Evolutionary conservation across 2,888 invertebrate species (phyloP).

Genomic region (Andrena fulva): DNA sequence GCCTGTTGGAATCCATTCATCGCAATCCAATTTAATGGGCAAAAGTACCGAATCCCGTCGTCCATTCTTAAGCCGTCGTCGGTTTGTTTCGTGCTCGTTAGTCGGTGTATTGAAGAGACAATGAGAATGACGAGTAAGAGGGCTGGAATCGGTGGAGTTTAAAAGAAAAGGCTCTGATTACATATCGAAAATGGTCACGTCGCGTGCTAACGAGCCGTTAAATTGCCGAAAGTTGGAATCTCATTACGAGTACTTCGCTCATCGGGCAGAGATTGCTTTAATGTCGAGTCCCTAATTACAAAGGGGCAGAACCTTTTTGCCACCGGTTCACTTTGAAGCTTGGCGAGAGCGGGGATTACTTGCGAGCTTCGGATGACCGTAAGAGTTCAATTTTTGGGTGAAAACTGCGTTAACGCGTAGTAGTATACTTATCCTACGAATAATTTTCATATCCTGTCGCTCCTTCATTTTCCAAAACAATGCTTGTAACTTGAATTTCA

Average conservation of each 20-base stretch:
- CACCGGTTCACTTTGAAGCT: background rate
- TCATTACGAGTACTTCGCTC: conserved; percentile 13
- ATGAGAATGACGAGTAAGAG: conserved; percentile 10
- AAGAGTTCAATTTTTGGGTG: background rate
- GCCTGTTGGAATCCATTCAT: conserved; percentile 2
- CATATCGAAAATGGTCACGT: background rate
- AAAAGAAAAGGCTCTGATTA: conserved; percentile 5
- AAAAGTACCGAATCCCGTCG: conserved; percentile 25
- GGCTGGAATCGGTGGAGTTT: background rate
- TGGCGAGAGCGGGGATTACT: background rate
- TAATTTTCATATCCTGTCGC: too few relatives aligned
- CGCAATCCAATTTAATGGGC: conserved; percentile 31
- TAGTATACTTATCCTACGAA: too few relatives aligned
- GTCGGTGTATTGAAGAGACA: conserved; percentile 11
- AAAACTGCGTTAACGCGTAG: background rate
- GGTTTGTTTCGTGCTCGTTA: conserved; percentile 30
- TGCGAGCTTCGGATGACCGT: background rate
- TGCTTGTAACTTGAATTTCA: too few relatives aligned
- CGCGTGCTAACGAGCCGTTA: conserved; percentile 7
- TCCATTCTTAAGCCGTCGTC: background rate
- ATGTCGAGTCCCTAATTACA: background rate
- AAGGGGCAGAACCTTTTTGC: background rate
- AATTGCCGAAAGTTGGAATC: conserved; percentile 14
- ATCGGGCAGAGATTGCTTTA: background rate
- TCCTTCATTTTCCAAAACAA: too few relatives aligned